Percentiles rank a stretch among this genome's conserved stretches.
Conservation (phyloP, 2,797 vertebrate species). For the Sebastes umbrosus region DNA sequence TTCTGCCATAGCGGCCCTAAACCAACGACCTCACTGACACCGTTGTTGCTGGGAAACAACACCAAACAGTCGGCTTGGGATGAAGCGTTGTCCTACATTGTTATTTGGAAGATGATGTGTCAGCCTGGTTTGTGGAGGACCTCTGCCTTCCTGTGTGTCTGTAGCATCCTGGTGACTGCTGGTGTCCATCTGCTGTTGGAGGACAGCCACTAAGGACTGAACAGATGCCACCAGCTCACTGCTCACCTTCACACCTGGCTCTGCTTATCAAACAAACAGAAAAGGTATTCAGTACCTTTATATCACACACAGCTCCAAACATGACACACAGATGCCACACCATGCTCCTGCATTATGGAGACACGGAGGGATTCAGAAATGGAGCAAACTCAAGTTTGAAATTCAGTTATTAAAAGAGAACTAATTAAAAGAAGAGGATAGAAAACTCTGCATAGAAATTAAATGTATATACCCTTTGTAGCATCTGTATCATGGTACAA, state of each 20-base stretch:
- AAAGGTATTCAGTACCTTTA: not conserved
- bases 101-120: not conserved
- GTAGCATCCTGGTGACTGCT: conserved; percentile 16
- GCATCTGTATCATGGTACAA: not conserved
- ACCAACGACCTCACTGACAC: no score
- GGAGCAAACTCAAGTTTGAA: not conserved
- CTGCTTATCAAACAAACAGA: conserved; percentile 28
- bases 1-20: no score
- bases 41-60: no score
- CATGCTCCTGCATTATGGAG: not conserved
- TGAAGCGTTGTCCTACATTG: conserved; percentile 35
- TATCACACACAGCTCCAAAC: not conserved
- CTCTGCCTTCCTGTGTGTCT: conserved; percentile 3
- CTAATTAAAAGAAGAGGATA: not conserved
- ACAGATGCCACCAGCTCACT: conserved; percentile 70
- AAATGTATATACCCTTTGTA: not conserved
- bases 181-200: conserved; percentile 70
- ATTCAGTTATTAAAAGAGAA: not conserved
- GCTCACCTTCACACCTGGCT: conserved; percentile 60
- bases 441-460: not conserved
- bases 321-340: not conserved
- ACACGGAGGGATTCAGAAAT: not conserved
- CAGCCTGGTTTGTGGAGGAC: conserved; percentile 1
- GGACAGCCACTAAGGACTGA: conserved; percentile 71
- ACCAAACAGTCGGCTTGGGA: no score